Evolutionary conservation across 92 coral and sea anemone genomes (phyloP), one percentile per base, ranked within the genome.

Genomic region (Pocillopora meandrina): DNA sequence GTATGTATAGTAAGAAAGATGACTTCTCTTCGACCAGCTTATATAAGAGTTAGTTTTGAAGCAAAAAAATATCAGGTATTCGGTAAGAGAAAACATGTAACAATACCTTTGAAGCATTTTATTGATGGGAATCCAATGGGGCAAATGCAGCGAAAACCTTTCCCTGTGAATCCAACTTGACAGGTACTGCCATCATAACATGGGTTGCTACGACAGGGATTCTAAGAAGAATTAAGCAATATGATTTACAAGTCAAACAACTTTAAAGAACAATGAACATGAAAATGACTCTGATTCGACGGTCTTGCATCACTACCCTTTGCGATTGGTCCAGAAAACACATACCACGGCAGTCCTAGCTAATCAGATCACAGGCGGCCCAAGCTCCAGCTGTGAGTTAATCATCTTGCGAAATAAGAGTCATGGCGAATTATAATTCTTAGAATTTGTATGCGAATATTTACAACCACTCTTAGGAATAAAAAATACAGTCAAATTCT

Each of bases 141-240:
- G 16, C 73, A 68, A 52, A 34, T 10, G 18, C 73, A 68, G 16
- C 73, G 73, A 15, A 68, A 68, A 68, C 73, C 55, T 31, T 68
- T 34, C 14, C n/a, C 17, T 42, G 73, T 68, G 73, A 68, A 68
- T 68, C 73, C 73, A 68, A 13, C 73, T 68, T 68, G 73, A 34
- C 73, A 68, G 8, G n/a, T 68, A 2, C 73, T 52, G 6, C 52
- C 73, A 34, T 68, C 35, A 14, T 13, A 68, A 68, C 73, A 68
- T 26, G 73, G 35, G 3, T 52, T 68, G 73, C 20, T 34, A 0
- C 73, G 31, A 68, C 73, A 68, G 16, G 73, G 73, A 68, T 68
- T 68, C 73, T 68, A 52, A 14, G 31, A 13, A 12, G 35, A 10
- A 5, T 9, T 31, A 4, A 68, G 31, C 3, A 57, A 57, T 9